Evolutionary conservation across 2,888 invertebrate genomes (phyloP).

Genomic region (Pristionchus entomophagus): DNA sequence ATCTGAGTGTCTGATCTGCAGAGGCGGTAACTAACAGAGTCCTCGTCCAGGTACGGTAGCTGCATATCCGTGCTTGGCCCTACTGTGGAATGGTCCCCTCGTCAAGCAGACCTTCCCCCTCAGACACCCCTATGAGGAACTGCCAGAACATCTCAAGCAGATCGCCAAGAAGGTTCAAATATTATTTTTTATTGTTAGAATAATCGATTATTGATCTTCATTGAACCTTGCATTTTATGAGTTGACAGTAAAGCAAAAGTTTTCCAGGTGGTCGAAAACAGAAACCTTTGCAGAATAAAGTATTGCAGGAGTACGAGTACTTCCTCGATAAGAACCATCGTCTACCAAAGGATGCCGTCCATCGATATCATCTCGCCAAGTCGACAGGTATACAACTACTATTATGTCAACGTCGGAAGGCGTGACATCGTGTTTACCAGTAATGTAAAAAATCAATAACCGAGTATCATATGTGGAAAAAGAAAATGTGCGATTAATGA

Average conservation of each 20-base stretch:
- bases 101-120: constrained; percentile 64
- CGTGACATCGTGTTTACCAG: too few relatives aligned
- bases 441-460: too few relatives aligned
- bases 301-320: constrained; percentile 60
- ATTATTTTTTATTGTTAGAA: background rate
- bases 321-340: constrained; percentile 64
- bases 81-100: constrained; percentile 69
- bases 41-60: constrained; percentile 59
- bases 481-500: too few relatives aligned
- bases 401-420: too few relatives aligned
- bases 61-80: constrained; percentile 64
- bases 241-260: too few relatives aligned
- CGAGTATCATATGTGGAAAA: too few relatives aligned
- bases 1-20: too few relatives aligned
- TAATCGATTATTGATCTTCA: background rate
- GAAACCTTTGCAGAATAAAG: too few relatives aligned
- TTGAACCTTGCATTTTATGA: too few relatives aligned
- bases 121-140: constrained; percentile 49
- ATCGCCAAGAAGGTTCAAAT: constrained; percentile 50
- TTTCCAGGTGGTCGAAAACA: too few relatives aligned
- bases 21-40: too few relatives aligned
- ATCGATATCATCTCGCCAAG: constrained; percentile 55
- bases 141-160: constrained; percentile 48
- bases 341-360: constrained; percentile 62
- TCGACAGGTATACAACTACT: constrained; percentile 45